phyloP scores from a whole-genome alignment of 2,797 vertebrate genomes.

The Selene dorsalis region DNA sequence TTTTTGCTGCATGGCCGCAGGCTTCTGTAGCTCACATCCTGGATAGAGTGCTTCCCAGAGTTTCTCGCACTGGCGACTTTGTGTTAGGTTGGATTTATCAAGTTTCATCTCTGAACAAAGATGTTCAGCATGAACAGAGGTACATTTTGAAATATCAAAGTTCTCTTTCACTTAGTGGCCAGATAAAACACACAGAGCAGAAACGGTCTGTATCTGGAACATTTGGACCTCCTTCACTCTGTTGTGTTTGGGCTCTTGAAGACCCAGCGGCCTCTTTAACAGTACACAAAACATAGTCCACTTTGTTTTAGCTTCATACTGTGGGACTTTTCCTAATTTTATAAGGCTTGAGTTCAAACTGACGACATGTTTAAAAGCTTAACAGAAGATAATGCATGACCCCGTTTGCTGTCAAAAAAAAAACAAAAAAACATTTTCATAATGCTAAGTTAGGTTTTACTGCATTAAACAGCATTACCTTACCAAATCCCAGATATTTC shows the following conservation, averaged over 20 bases:
- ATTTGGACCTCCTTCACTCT: background rate
- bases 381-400: background rate
- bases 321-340: background rate
- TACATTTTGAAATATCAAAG: background rate
- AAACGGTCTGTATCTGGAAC: background rate
- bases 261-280: background rate
- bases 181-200: background rate
- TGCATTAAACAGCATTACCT: background rate
- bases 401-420: background rate
- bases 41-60: slow-evolving; percentile 25
- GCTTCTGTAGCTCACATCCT: slow-evolving; percentile 32
- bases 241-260: background rate
- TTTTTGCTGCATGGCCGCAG: slow-evolving; percentile 50
- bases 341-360: background rate
- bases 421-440: background rate
- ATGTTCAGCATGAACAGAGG: background rate
- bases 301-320: background rate
- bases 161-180: background rate
- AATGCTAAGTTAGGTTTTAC: background rate
- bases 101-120: background rate
- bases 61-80: slow-evolving; percentile 31
- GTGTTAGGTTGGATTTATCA: slow-evolving; percentile 21
- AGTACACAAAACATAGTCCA: background rate
- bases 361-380: background rate
- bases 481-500: background rate